Percentiles rank a stretch among this genome's conserved stretches.
These are phyloP conservation scores for Gymnocephalus cernua DNA, from an alignment of 2,113 vertebrate species.

Conservation along the genomic window DNA sequence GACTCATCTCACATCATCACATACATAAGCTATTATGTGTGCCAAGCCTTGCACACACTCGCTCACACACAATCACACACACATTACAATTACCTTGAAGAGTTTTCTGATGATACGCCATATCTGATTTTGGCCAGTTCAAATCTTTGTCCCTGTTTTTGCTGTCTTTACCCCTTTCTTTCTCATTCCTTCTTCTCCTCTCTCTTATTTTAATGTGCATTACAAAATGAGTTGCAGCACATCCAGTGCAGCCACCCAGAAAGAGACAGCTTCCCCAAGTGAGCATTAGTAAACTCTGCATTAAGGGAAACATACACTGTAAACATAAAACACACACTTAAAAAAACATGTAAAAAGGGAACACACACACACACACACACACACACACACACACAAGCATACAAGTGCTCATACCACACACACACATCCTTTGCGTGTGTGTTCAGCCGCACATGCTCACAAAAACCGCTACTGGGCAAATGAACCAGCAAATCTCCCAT, in stretches of 20 bases:
- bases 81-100: constrained; percentile 20
- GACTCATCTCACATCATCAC: constrained; percentile 55
- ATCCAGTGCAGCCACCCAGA: constrained; percentile 59
- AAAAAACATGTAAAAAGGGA: background rate
- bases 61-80: constrained; percentile 6
- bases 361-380: constrained; percentile 16
- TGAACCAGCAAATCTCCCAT: constrained; percentile 74
- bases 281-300: constrained; percentile 51
- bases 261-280: constrained; percentile 52
- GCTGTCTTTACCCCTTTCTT: background rate
- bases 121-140: constrained; percentile 13
- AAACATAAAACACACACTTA: constrained; percentile 40
- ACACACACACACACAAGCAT: background rate
- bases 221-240: constrained; percentile 58
- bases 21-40: constrained; percentile 26
- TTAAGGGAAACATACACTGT: constrained; percentile 44
- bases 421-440: constrained; percentile 25
- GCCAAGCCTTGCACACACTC: background rate
- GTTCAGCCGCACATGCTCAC: constrained; percentile 39
- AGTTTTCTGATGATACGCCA: constrained; percentile 25
- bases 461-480: constrained; percentile 67
- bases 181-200: constrained; percentile 1
- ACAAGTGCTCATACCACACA: background rate
- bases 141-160: background rate
- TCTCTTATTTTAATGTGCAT: constrained; percentile 54